phyloP scores from a whole-genome alignment of 2,888 invertebrate genomes.

The Mesorhabditis sp. region DNA sequence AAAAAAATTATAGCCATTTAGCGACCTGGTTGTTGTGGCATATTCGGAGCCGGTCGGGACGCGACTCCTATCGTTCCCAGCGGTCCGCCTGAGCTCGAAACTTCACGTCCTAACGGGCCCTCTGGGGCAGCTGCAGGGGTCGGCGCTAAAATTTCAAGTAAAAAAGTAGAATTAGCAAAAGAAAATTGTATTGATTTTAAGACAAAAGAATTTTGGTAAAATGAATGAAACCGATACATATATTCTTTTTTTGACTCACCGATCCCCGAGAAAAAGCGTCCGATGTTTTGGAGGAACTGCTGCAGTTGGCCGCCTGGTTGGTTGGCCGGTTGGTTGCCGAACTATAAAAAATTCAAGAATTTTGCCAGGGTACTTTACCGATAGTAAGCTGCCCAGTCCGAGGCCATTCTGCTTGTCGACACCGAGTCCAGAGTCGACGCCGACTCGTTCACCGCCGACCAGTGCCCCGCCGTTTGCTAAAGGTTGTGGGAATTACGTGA shows the following conservation, averaged over 20 bases:
- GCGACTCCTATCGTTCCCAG: background rate
- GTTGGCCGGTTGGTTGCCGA: background rate
- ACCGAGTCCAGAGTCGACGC: slow-evolving; percentile 27
- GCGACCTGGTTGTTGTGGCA: background rate
- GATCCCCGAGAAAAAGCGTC: slow-evolving; percentile 2
- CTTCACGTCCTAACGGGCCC: background rate
- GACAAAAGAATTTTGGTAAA: too few relatives aligned
- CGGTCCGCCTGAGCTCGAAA: background rate
- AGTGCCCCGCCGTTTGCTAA: slow-evolving; percentile 40
- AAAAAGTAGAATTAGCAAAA: too few relatives aligned
- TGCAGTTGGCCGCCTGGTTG: slow-evolving; percentile 5
- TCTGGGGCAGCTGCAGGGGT: background rate
- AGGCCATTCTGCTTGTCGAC: slow-evolving; percentile 1
- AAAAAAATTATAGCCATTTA: too few relatives aligned
- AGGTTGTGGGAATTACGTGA: too few relatives aligned
- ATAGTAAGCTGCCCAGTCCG: slow-evolving; percentile 4
- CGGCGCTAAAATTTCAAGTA: background rate
- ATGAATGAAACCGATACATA: too few relatives aligned
- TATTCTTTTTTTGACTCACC: background rate
- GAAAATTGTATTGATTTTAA: too few relatives aligned
- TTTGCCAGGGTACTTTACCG: background rate
- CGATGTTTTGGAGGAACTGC: slow-evolving; percentile 1
- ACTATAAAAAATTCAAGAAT: background rate
- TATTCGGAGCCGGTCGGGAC: background rate
- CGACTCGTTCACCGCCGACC: slow-evolving; percentile 39